Evolutionary conservation across 1,140 invertebrate genomes (phyloP), one percentile per base, ranked within the genome.

Genomic region (Bombus waltoni): DNA sequence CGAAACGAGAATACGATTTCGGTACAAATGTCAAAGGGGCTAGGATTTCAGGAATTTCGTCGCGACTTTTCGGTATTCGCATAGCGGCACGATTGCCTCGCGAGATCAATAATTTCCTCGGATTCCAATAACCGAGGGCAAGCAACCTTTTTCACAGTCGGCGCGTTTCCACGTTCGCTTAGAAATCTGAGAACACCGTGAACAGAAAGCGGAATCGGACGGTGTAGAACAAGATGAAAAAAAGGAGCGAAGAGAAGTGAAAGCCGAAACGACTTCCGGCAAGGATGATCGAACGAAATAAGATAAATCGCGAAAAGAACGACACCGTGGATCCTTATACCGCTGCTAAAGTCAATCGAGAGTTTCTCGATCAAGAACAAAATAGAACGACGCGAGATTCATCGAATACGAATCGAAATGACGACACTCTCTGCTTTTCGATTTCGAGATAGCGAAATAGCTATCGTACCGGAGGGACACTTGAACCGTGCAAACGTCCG

Each of bases 41-140:
- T 32, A 32, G 53, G 32, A 62, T 79, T 79, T 62, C 75, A 47
- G 32, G 53, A 47, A 79, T 79, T 42, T 84, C 40, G 25, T 42
- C 25, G 10, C 6, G 28, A 68, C 35, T 44, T 40, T 40, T 35
- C 18, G 53, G 15, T 59, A 70, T 62, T 62, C 66, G 10, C 32
- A 0, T 32, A 4, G 18, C 18, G 47, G 13, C 44, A 11, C 18
- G 68, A 79, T 79, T n/a, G 40, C 10, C n/a, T 32, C 25, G n/a
- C 32, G 53, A 72, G 44, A 71, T 84, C 82, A 47, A 84, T 84
- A 79, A 84, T 84, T 79, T 44, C 66, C 66, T 47, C n/a, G 32
- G 53, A 13, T 84, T 47, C 40, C 82, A 47, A 84, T 79, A 79
- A 72, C 66, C 77, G 22, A 22, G 3, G 0, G 53, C 25, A 1